These are phyloP conservation scores for Saguinus midas DNA, from an alignment of 2,113 vertebrate species.

Conservation along the genomic window DNA sequence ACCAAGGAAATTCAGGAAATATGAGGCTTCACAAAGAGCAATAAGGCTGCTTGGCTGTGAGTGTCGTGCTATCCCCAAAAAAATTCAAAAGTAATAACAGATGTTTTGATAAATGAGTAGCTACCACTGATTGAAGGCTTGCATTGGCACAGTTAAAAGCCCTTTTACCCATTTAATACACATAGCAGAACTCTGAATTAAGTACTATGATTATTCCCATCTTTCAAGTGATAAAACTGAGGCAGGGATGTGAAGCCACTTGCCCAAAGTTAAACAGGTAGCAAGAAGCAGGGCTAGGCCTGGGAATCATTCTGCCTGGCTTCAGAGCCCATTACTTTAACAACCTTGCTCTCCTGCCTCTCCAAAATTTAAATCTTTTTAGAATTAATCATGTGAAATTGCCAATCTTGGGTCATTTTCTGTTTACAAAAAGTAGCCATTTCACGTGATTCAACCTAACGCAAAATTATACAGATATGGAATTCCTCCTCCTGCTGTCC, in stretches of 20 bases:
- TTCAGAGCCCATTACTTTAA: background rate
- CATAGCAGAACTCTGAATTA: background rate
- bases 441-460: background rate
- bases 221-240: background rate
- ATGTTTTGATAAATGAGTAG: background rate
- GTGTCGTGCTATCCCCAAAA: background rate
- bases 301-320: background rate
- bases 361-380: background rate
- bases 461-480: background rate
- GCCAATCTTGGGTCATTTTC: background rate
- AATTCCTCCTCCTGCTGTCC: background rate
- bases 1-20: too few species aligned
- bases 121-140: background rate
- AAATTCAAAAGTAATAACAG: background rate
- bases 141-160: background rate
- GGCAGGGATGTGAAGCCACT: background rate
- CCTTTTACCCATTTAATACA: background rate
- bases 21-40: rapidly evolving
- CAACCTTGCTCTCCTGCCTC: background rate
- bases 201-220: background rate
- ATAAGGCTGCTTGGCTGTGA: rapidly evolving
- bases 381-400: background rate
- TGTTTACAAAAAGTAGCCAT: background rate
- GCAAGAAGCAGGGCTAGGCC: background rate
- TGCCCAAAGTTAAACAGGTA: background rate